These are phyloP conservation scores for Centropyge bicolor DNA, from an alignment of 2,797 vertebrate species.

Conservation along the genomic window DNA sequence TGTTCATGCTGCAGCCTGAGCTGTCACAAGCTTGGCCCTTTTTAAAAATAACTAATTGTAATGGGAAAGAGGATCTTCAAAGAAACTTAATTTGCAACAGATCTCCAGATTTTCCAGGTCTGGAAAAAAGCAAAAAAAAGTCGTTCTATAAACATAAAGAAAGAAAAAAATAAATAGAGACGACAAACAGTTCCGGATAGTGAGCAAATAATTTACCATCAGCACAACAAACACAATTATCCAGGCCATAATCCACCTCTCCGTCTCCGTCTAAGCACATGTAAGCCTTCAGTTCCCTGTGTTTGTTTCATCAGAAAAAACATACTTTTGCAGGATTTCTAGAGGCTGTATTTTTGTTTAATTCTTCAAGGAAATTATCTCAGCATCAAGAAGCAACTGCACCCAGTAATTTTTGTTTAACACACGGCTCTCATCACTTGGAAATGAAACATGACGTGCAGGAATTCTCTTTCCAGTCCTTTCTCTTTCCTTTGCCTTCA, in stretches of 20 bases:
- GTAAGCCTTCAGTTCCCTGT: constrained; percentile 21
- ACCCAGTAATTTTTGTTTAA: constrained; percentile 34
- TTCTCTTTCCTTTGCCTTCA: constrained; percentile 48
- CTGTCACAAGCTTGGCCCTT: constrained; percentile 32
- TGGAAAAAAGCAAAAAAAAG: constrained; percentile 48
- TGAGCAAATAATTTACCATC: constrained; percentile 58
- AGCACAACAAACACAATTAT: constrained; percentile 57
- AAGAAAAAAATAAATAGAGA: constrained; percentile 33
- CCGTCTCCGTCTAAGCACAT: constrained; percentile 38
- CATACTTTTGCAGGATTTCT: constrained; percentile 8
- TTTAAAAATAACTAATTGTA: constrained; percentile 64
- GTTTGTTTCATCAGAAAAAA: constrained; percentile 45
- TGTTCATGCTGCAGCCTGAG: constrained; percentile 45
- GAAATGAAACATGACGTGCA: constrained; percentile 63
- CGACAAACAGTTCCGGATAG: constrained; percentile 21
- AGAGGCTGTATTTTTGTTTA: constrained; percentile 12
- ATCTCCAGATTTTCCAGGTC: too few relatives aligned
- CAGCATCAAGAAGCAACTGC: constrained; percentile 33
- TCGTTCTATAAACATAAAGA: constrained; percentile 42
- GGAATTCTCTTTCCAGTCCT: constrained; percentile 58
- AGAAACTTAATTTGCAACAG: constrained; percentile 56
- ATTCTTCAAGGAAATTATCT: constrained; percentile 44
- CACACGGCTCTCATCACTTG: constrained; percentile 57
- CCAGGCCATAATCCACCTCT: constrained; percentile 24
- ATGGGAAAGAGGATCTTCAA: constrained; percentile 66